These are phyloP conservation scores for Phortica magna DNA, from an alignment of 2,888 invertebrate genomes.

Conservation along the genomic window DNA sequence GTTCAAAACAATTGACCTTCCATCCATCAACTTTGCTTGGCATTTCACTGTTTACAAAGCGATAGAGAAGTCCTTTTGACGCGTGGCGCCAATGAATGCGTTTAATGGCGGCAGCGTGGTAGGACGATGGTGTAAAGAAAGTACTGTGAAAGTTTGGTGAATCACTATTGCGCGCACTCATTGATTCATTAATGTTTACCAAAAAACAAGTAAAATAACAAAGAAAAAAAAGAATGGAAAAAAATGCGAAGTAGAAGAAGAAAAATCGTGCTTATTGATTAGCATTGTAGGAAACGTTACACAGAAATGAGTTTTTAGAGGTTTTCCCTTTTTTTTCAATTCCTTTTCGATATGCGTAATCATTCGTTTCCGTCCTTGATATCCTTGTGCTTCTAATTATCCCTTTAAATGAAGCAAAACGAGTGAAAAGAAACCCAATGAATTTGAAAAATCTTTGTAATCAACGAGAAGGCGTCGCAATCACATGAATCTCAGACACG, in stretches of 20 bases:
- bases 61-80: background rate
- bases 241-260: too few relatives aligned
- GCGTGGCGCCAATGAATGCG: background rate
- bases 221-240: background rate
- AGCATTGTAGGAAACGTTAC: background rate
- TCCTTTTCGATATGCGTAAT: too few relatives aligned
- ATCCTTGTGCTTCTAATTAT: slow-evolving; percentile 13
- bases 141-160: slow-evolving; percentile 4
- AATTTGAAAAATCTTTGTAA: slow-evolving; percentile 17
- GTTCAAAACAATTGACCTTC: slow-evolving; percentile 69
- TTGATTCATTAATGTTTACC: background rate
- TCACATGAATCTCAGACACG: too few relatives aligned
- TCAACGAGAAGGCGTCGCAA: slow-evolving; percentile 1
- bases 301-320: background rate
- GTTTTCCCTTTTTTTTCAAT: background rate
- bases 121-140: too few relatives aligned
- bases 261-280: background rate
- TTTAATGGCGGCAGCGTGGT: too few relatives aligned
- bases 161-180: slow-evolving; percentile 7
- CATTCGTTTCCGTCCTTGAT: background rate
- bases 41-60: slow-evolving; percentile 27
- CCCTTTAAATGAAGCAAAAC: slow-evolving; percentile 17
- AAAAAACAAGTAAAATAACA: background rate
- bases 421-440: background rate
- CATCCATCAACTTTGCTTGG: slow-evolving; percentile 55